Evolutionary conservation across 2,797 vertebrate genomes (phyloP).

Genomic region (Meriones psammophilus): DNA sequence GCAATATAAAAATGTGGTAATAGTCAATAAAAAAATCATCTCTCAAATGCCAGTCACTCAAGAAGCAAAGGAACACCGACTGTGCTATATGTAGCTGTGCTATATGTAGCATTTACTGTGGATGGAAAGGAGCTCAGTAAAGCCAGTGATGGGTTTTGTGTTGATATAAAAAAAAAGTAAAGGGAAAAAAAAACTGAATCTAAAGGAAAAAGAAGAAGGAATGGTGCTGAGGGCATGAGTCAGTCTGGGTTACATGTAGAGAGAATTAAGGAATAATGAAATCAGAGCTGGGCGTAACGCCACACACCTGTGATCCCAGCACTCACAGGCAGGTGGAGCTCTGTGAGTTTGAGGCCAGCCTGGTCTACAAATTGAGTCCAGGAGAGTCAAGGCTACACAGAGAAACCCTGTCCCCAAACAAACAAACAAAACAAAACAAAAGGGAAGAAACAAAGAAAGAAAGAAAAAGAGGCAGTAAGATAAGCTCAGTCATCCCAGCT

Average conservation of each 20-base stretch:
- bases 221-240: not conserved
- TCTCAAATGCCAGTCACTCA: not conserved
- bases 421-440: too few species aligned
- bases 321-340: too few species aligned
- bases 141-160: not conserved
- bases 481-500: too few species aligned
- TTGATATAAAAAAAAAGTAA: not conserved
- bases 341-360: too few species aligned
- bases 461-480: too few species aligned
- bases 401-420: too few species aligned
- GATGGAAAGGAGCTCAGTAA: not conserved
- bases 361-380: too few species aligned
- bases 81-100: not conserved
- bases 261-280: too few species aligned
- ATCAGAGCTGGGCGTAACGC: too few species aligned
- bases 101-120: not conserved
- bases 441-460: too few species aligned
- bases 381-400: too few species aligned
- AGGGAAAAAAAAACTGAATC: not conserved
- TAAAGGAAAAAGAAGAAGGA: not conserved
- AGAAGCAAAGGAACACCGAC: not conserved
- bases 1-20: not conserved
- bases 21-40: not conserved
- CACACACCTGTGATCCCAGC: too few species aligned
- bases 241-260: not conserved